phyloP scores from a whole-genome alignment of 1,140 invertebrate genomes.

The Ceratina australensis region DNA sequence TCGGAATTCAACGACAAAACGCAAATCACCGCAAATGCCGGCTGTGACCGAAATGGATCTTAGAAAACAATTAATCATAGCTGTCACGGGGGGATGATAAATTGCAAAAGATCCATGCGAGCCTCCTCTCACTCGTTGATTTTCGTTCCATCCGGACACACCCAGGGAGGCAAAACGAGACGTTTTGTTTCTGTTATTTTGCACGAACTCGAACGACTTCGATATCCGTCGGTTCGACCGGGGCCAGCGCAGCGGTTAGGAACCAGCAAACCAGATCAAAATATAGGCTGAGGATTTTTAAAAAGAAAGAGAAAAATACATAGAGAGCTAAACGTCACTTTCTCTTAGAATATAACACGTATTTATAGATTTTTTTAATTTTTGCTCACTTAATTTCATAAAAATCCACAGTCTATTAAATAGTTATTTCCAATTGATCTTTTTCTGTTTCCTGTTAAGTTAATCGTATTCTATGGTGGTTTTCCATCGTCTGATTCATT shows the following conservation, averaged over 20 bases:
- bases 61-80: conserved; percentile 32
- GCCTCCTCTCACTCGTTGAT: neutral
- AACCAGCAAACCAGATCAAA: neutral
- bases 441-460: neutral
- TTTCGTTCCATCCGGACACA: neutral
- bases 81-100: conserved; percentile 11
- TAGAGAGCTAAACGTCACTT: neutral
- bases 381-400: no score
- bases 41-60: conserved; percentile 13
- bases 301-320: no score
- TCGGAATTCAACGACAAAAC: no score
- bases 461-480: neutral
- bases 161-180: neutral
- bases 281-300: no score
- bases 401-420: neutral
- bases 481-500: neutral
- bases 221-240: no score
- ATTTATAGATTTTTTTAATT: no score
- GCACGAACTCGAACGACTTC: neutral
- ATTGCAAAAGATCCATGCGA: neutral
- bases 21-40: neutral
- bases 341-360: neutral
- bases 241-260: neutral
- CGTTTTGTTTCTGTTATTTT: neutral
- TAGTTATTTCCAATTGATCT: neutral